Conservation (phyloP, 92 coral and sea anemone genomes). For the Phymanthus crucifer region DNA sequence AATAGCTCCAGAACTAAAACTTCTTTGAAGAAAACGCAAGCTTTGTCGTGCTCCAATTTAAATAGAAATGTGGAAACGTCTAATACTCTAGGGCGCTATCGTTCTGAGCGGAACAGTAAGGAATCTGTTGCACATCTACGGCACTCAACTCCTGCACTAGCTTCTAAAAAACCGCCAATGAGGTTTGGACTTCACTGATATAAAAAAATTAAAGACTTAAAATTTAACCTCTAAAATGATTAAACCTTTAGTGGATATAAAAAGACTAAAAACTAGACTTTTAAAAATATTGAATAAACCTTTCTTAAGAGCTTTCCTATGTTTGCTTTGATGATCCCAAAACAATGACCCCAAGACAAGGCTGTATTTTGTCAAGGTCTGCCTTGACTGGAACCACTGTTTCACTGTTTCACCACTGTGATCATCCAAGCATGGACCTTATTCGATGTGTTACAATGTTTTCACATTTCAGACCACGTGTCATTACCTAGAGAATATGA, state of each 20-base stretch:
- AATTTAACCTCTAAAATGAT: neutral
- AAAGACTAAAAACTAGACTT: neutral
- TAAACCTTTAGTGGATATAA: neutral
- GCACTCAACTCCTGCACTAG: conserved; percentile 33
- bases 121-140: conserved; percentile 19
- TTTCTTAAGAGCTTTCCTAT: too few species aligned
- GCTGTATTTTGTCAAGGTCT: too few species aligned
- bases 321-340: too few species aligned
- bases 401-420: too few species aligned
- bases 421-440: too few species aligned
- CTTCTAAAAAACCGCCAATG: conserved; percentile 72
- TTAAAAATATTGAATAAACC: neutral
- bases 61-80: conserved; percentile 31
- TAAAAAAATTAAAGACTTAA: neutral
- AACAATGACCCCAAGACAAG: too few species aligned
- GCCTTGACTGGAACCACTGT: too few species aligned
- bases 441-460: too few species aligned
- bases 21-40: conserved; percentile 17
- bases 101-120: conserved; percentile 3
- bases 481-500: too few species aligned
- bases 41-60: conserved; percentile 32
- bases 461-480: too few species aligned
- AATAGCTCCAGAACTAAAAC: neutral
- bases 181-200: conserved; percentile 62
- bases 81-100: neutral